A percentile compares a stretch with the other conserved stretches of the same genome.
Conservation (phyloP, 92 coral and sea anemone species). For the Paragorgia papillata region DNA sequence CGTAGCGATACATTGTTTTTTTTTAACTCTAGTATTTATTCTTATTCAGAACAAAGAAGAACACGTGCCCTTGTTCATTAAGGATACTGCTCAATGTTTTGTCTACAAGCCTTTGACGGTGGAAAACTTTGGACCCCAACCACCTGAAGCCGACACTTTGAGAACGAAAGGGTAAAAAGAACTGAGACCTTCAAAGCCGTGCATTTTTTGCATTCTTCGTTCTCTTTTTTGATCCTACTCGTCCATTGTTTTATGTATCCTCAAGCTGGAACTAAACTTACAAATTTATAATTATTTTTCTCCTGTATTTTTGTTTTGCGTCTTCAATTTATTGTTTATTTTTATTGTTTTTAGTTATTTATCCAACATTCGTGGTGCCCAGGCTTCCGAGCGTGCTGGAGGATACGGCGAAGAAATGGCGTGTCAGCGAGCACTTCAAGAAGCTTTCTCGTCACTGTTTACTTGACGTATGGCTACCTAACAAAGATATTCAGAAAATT, state of each 20-base stretch:
- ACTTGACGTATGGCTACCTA: no score
- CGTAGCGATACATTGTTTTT: no score
- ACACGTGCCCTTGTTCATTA: conserved; percentile 23
- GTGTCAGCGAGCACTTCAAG: conserved; percentile 90
- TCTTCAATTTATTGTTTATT: no score
- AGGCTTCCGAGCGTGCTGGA: conserved; percentile 82
- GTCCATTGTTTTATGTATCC: no score
- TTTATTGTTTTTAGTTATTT: conserved; percentile 63
- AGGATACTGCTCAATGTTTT: conserved; percentile 36
- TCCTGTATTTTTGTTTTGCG: no score
- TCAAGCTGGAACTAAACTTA: no score
- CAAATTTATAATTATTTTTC: no score
- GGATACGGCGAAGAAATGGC: conserved; percentile 88
- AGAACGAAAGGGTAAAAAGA: conserved; percentile 32
- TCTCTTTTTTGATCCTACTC: no score
- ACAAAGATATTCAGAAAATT: no score
- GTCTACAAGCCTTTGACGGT: conserved; percentile 21
- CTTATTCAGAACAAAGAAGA: conserved; percentile 36
- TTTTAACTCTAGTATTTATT: no score
- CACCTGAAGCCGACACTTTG: conserved; percentile 27
- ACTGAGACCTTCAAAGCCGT: not conserved
- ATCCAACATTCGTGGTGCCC: conserved; percentile 77
- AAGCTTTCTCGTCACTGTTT: conserved; percentile 89
- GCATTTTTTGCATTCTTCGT: no score
- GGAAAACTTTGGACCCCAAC: conserved; percentile 40